Evolutionary conservation across 2,888 invertebrate species (phyloP).

Genomic region (Syrphus vitripennis): DNA sequence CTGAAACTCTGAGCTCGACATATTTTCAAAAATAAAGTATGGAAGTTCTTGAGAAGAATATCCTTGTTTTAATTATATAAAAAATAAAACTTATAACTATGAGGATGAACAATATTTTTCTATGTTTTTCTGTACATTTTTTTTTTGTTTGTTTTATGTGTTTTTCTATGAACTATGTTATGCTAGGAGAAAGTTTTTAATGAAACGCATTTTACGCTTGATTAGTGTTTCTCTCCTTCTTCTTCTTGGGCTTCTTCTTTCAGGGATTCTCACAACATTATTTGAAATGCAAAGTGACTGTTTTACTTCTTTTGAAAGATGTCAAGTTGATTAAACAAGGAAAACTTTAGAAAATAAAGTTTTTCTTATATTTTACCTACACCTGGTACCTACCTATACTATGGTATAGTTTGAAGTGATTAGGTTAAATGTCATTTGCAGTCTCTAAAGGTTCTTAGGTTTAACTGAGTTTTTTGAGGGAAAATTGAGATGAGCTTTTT

Average conservation of each 20-base stretch:
- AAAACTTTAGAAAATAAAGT: constrained; percentile 8
- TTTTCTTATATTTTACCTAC: not conserved
- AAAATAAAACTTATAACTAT: not conserved
- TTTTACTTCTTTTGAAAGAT: constrained; percentile 32
- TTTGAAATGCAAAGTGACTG: constrained; percentile 62
- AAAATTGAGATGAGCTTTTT: not conserved
- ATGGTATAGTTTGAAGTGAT: not conserved
- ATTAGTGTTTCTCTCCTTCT: not conserved
- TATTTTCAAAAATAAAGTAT: not conserved
- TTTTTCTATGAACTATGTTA: not conserved
- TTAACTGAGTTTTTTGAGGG: not conserved
- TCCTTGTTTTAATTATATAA: constrained; percentile 42
- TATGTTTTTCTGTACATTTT: not conserved
- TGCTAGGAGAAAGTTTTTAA: constrained; percentile 54
- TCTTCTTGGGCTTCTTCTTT: not conserved
- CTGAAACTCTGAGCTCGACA: not conserved
- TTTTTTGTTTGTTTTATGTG: not conserved
- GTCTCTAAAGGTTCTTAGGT: not conserved
- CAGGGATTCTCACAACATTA: not conserved
- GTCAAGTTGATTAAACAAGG: constrained; percentile 5
- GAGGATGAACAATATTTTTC: constrained; percentile 3
- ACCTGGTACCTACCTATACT: not conserved
- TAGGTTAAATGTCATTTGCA: constrained; percentile 3
- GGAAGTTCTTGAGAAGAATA: not conserved
- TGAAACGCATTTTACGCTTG: constrained; percentile 56